phyloP scores from a whole-genome alignment of 2,888 invertebrate genomes.

The Spodoptera picta region DNA sequence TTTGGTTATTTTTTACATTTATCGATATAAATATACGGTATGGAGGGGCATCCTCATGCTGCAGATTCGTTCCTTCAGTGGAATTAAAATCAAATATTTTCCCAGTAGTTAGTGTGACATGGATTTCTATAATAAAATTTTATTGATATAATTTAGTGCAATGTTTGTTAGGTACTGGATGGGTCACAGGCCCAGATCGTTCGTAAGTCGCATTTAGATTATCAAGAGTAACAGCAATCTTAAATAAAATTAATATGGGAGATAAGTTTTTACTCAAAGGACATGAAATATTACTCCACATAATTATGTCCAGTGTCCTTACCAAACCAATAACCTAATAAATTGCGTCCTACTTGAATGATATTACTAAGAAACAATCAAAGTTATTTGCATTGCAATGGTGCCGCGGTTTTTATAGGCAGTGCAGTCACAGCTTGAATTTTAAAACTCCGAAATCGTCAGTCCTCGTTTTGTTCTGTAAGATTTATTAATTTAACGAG shows the following conservation, averaged over 20 bases:
- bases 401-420: conserved; percentile 44
- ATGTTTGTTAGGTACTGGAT: too few relatives aligned
- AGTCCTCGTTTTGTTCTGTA: conserved; percentile 6
- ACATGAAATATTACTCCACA: background rate
- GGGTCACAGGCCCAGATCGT: too few relatives aligned
- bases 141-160: too few relatives aligned
- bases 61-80: too few relatives aligned
- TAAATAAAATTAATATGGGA: background rate
- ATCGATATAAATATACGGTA: too few relatives aligned
- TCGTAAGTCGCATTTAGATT: too few relatives aligned
- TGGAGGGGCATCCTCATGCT: too few relatives aligned
- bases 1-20: too few relatives aligned
- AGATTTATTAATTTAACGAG: conserved; percentile 38
- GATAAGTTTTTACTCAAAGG: background rate
- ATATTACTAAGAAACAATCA: conserved; percentile 53
- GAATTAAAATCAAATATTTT: too few relatives aligned
- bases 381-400: conserved; percentile 52
- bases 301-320: conserved; percentile 4
- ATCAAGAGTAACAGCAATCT: too few relatives aligned
- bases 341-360: conserved; percentile 39
- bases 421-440: conserved; percentile 39
- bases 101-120: too few relatives aligned
- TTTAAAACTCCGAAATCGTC: conserved; percentile 42
- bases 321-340: conserved; percentile 42
- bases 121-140: too few relatives aligned